phyloP scores from a whole-genome alignment of 1,140 invertebrate species.

The Macrotrachela quadricornifera region DNA sequence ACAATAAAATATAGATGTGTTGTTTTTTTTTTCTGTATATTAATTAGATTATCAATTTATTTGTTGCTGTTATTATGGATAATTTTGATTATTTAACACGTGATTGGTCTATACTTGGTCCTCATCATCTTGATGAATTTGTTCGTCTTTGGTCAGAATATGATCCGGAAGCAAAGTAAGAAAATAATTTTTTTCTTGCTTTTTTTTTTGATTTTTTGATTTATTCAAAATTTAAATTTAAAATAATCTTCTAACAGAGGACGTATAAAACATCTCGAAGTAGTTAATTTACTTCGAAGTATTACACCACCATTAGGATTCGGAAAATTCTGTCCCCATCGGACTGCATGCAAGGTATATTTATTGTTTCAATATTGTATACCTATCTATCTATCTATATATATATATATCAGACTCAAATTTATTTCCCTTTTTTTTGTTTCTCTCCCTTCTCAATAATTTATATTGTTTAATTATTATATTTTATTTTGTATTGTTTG shows the following conservation, averaged over 20 bases:
- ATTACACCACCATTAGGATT: constrained; percentile 3
- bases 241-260: constrained; percentile 1
- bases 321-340: constrained; percentile 7
- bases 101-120: constrained; percentile 96
- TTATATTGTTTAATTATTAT: too few species aligned
- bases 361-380: neutral
- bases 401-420: neutral
- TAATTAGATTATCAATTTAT: constrained; percentile 82
- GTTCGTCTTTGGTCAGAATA: constrained; percentile 96
- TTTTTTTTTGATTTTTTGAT: neutral
- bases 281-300: constrained; percentile 5
- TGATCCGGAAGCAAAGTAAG: constrained; percentile 71
- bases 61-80: constrained; percentile 99
- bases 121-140: constrained; percentile 97
- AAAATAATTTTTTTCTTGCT: neutral
- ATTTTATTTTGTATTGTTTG: too few species aligned
- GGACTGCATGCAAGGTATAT: constrained; percentile 6
- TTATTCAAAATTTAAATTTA: neutral
- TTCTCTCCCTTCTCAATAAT: neutral
- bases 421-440: neutral
- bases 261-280: constrained; percentile 8
- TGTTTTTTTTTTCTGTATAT: neutral
- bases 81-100: constrained; percentile 97
- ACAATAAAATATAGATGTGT: neutral
- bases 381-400: neutral